Evolutionary conservation across 2,113 vertebrate species (phyloP).

Genomic region (Sander lucioperca): DNA sequence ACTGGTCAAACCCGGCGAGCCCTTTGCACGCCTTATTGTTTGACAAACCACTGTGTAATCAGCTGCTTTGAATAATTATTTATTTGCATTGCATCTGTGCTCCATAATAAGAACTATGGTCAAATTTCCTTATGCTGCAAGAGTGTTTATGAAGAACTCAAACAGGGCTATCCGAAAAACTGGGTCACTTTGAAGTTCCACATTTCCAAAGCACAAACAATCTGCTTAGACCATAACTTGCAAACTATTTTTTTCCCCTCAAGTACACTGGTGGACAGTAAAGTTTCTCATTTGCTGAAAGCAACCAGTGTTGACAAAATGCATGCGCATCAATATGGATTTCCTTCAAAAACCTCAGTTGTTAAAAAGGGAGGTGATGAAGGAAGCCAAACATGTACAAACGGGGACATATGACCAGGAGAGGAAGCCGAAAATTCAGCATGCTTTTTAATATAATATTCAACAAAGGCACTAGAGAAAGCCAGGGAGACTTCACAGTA

Average conservation of each 20-base stretch:
- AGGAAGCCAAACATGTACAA: slow-evolving; percentile 5
- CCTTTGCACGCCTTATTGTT: slow-evolving; percentile 26
- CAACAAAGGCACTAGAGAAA: slow-evolving; percentile 6
- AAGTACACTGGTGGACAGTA: slow-evolving; percentile 33
- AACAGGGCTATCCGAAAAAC: slow-evolving; percentile 58
- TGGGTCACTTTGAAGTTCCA: slow-evolving; percentile 79
- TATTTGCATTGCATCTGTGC: slow-evolving; percentile 57
- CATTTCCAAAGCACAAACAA: slow-evolving; percentile 73
- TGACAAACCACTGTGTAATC: slow-evolving; percentile 44
- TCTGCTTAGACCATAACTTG: slow-evolving; percentile 71
- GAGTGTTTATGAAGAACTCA: slow-evolving; percentile 66
- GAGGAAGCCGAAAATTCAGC: slow-evolving; percentile 4
- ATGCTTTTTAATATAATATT: neutral
- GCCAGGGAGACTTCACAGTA: slow-evolving; percentile 14
- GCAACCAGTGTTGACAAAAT: slow-evolving; percentile 19
- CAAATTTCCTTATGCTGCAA: slow-evolving; percentile 55
- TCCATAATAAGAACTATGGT: slow-evolving; percentile 61
- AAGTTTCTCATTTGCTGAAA: slow-evolving; percentile 44
- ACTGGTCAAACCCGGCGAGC: neutral
- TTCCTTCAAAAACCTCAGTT: slow-evolving; percentile 26
- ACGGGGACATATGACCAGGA: neutral
- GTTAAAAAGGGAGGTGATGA: slow-evolving; percentile 12
- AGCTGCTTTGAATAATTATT: slow-evolving; percentile 36
- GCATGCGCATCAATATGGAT: slow-evolving; percentile 11
- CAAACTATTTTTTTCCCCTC: slow-evolving; percentile 34